Evolutionary conservation across 2,888 invertebrate species (phyloP).

Genomic region (Oasisia sp.): DNA sequence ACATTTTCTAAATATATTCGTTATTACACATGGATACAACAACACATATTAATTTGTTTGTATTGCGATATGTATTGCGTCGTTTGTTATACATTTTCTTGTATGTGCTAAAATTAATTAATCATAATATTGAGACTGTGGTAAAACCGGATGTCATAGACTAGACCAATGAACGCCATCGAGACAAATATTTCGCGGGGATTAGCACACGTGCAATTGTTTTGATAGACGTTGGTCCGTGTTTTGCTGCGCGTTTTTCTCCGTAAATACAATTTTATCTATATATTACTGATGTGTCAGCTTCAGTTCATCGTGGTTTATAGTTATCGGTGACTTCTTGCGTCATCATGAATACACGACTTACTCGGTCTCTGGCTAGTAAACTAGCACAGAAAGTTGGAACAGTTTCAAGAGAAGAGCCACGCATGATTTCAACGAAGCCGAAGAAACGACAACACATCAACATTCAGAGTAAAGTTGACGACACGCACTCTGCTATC

Average conservation of each 20-base stretch:
- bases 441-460: neutral
- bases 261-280: neutral
- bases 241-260: neutral
- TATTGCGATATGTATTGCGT: neutral
- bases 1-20: neutral
- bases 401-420: neutral
- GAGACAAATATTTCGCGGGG: conserved; percentile 5
- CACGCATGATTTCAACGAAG: neutral
- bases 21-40: neutral
- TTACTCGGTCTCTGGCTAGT: neutral
- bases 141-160: neutral
- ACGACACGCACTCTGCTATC: neutral
- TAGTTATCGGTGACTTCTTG: neutral
- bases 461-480: neutral
- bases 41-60: neutral
- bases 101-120: neutral
- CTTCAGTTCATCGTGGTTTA: neutral
- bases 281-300: neutral
- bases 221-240: neutral
- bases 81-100: neutral
- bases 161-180: neutral
- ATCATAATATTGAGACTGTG: neutral
- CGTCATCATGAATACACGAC: neutral
- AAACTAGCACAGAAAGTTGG: neutral
- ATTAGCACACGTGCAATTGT: neutral